These are phyloP conservation scores for Drosophila robusta DNA, from an alignment of 2,888 invertebrate species.

Conservation along the genomic window DNA sequence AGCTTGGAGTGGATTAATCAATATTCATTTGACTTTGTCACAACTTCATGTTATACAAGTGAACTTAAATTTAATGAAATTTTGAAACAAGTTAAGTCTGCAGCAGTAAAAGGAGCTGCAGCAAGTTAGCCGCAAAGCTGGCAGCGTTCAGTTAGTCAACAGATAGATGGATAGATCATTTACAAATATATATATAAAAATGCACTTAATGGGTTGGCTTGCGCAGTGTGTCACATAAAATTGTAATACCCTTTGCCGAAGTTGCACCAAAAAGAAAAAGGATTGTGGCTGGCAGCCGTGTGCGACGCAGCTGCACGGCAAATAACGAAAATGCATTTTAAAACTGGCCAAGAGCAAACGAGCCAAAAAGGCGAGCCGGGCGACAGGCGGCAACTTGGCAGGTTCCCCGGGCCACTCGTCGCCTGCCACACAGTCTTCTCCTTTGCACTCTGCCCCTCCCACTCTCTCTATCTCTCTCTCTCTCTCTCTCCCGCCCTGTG, in stretches of 20 bases:
- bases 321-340: constrained; percentile 84
- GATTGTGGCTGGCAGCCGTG: constrained; percentile 32
- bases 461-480: background rate
- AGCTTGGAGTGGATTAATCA: too few species aligned
- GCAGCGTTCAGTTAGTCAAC: too few species aligned
- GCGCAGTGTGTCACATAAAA: background rate
- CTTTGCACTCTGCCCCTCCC: background rate
- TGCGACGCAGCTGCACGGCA: constrained; percentile 82
- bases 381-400: constrained; percentile 49
- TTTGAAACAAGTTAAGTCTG: too few species aligned
- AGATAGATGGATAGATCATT: background rate
- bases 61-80: too few species aligned
- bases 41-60: too few species aligned
- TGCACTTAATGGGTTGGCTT: too few species aligned
- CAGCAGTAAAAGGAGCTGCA: too few species aligned
- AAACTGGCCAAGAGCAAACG: constrained; percentile 64
- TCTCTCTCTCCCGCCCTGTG: constrained; percentile 24
- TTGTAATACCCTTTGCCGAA: background rate
- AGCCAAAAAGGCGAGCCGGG: constrained; percentile 44
- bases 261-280: constrained; percentile 20
- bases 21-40: too few species aligned
- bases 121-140: too few species aligned
- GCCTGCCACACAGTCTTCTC: constrained; percentile 10
- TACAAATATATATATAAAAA: background rate
- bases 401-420: constrained; percentile 55